A percentile compares a stretch with the other conserved stretches of the same genome.
Conservation (phyloP, 2,113 vertebrate species). For the Kobus ellipsiprymnus region DNA sequence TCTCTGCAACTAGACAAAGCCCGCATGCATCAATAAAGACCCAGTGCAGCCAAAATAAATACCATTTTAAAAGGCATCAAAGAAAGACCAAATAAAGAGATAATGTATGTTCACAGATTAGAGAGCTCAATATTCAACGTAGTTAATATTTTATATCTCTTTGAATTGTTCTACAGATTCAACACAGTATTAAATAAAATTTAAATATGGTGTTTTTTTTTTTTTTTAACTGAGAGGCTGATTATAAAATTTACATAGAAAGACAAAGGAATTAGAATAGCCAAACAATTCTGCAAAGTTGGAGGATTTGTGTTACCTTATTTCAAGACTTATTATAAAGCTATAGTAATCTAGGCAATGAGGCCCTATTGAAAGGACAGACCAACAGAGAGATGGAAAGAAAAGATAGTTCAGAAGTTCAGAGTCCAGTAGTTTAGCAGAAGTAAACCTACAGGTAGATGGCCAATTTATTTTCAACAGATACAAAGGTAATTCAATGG, state of each 20-base stretch:
- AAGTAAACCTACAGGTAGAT: neutral
- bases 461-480: neutral
- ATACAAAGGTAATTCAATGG: neutral
- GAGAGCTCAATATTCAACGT: neutral
- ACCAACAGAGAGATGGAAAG: neutral
- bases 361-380: neutral
- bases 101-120: no score
- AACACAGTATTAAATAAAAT: neutral
- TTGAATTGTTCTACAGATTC: neutral
- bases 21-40: neutral
- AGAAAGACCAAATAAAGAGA: neutral
- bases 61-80: neutral
- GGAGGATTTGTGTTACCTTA: neutral
- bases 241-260: neutral
- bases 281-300: neutral
- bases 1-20: neutral
- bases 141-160: neutral
- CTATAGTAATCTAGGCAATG: neutral
- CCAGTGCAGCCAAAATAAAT: neutral
- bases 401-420: neutral
- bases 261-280: neutral
- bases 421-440: neutral
- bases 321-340: neutral
- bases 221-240: neutral
- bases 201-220: neutral